phyloP scores from a whole-genome alignment of 2,797 vertebrate species.

The Mallotus villosus region DNA sequence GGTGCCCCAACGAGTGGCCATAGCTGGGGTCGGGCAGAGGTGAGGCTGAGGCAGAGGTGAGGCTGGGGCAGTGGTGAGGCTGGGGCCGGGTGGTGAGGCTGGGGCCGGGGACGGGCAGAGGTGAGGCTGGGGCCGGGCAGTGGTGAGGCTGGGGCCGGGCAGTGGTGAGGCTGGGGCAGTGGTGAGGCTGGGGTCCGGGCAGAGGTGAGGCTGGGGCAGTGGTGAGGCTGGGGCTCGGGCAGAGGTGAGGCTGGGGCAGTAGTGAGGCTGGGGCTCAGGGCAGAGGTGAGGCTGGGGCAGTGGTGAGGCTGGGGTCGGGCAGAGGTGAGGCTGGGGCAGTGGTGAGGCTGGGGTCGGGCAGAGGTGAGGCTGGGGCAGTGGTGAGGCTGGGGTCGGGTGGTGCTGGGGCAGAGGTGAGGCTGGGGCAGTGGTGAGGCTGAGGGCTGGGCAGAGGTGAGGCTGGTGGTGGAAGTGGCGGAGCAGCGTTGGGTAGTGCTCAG shows the following conservation, averaged over 20 bases:
- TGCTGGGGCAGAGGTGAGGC: not conserved
- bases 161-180: conserved; percentile 24
- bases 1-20: conserved; percentile 27
- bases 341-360: conserved; percentile 23
- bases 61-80: too few relatives aligned
- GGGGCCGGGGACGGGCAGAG: too few relatives aligned
- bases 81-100: conserved; percentile 31
- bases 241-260: conserved; percentile 34
- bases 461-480: conserved; percentile 18
- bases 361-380: not conserved
- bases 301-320: not conserved
- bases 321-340: conserved; percentile 23
- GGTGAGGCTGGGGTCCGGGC: conserved; percentile 18
- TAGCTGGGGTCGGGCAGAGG: not conserved
- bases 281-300: not conserved
- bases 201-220: conserved; percentile 34
- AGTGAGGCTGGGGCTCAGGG: conserved; percentile 3
- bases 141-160: too few relatives aligned
- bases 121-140: conserved; percentile 10
- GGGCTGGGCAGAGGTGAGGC: conserved; percentile 38
- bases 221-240: conserved; percentile 10
- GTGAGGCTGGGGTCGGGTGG: not conserved
- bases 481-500: not conserved
- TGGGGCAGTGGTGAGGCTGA: not conserved
- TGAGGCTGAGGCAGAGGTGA: too few relatives aligned